phyloP scores from a whole-genome alignment of 2,797 vertebrate species.

The Arctocebus calabarensis region DNA sequence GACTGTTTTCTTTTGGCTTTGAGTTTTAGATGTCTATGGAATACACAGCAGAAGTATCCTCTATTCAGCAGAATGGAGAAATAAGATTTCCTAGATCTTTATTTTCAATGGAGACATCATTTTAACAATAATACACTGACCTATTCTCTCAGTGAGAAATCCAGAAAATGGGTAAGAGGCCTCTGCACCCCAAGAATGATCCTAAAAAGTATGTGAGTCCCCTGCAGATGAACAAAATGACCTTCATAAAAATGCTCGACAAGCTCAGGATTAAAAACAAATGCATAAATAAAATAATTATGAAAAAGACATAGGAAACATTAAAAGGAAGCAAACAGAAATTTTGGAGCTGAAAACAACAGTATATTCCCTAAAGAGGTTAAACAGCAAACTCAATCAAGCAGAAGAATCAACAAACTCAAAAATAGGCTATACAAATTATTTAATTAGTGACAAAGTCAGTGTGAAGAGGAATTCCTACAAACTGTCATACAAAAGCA shows the following conservation, averaged over 20 bases:
- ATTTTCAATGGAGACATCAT: background rate
- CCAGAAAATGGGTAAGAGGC: background rate
- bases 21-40: background rate
- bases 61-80: background rate
- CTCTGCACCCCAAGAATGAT: background rate
- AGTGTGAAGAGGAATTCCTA: background rate
- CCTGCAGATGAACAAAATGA: background rate
- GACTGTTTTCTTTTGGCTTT: background rate
- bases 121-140: background rate
- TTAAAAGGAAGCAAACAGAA: background rate
- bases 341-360: background rate
- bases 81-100: too few species aligned
- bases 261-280: background rate
- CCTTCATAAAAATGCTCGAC: background rate
- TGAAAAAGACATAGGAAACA: background rate
- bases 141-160: background rate
- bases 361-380: background rate
- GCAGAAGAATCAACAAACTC: background rate
- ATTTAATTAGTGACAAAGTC: background rate
- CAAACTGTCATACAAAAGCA: background rate
- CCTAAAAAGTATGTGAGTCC: background rate
- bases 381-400: background rate
- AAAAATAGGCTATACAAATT: background rate
- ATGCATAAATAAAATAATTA: background rate
- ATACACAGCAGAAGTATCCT: background rate